These are phyloP conservation scores for Sitta europaea DNA, from an alignment of 2,113 vertebrate species.

Conservation along the genomic window DNA sequence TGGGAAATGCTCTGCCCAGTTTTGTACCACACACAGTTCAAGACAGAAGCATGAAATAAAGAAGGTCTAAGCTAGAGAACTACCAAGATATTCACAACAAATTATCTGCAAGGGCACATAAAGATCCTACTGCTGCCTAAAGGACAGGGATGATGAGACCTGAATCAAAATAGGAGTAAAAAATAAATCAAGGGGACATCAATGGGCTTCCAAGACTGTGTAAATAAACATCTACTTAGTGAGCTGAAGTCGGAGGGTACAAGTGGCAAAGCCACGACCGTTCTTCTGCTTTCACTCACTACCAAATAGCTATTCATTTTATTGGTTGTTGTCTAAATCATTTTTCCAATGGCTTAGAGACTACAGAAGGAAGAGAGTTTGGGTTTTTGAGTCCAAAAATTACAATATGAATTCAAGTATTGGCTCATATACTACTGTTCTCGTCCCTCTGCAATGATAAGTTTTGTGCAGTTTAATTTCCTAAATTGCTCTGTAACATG, in stretches of 20 bases:
- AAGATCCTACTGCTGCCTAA: background rate
- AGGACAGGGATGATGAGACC: background rate
- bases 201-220: background rate
- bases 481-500: background rate
- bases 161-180: background rate
- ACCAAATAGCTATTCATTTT: background rate
- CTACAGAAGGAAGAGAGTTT: background rate
- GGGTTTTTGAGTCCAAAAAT: background rate
- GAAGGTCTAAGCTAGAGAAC: background rate
- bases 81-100: background rate
- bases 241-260: background rate
- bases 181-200: background rate
- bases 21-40: background rate
- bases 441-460: background rate
- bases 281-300: rapidly evolving
- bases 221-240: background rate
- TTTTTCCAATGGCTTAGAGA: background rate
- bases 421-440: background rate
- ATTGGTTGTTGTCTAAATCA: background rate
- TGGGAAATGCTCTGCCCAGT: background rate
- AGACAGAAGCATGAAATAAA: background rate
- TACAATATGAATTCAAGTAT: background rate
- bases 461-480: background rate
- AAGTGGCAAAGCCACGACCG: rapidly evolving
- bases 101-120: background rate